These are phyloP conservation scores for Pangasianodon gigas DNA, from an alignment of 2,113 vertebrate genomes.

Conservation along the genomic window DNA sequence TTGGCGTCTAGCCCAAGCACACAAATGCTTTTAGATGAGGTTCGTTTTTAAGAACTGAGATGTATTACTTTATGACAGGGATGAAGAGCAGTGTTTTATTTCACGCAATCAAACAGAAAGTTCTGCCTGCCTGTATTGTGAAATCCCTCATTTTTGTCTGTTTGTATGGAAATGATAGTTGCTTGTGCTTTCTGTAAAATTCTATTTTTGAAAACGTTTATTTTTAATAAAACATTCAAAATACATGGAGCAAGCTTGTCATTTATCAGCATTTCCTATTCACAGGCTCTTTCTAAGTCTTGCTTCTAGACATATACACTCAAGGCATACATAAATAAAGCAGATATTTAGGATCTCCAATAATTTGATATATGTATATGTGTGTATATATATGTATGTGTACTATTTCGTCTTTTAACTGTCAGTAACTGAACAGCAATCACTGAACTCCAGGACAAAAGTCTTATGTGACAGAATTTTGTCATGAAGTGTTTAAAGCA, in stretches of 20 bases:
- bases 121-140: background rate
- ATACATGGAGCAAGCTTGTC: background rate
- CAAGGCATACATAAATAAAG: background rate
- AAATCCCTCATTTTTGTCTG: background rate
- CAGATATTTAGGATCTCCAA: background rate
- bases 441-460: background rate
- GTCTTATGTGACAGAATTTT: background rate
- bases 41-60: slow-evolving; percentile 52
- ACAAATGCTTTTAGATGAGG: slow-evolving; percentile 20
- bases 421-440: background rate
- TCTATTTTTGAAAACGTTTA: slow-evolving; percentile 46
- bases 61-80: background rate
- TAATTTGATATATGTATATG: too few relatives aligned
- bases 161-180: background rate
- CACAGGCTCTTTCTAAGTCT: background rate
- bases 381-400: too few relatives aligned
- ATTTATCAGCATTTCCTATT: background rate
- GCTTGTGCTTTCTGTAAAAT: slow-evolving; percentile 31
- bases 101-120: background rate
- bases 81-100: background rate
- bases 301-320: background rate
- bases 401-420: background rate
- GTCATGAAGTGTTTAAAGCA: background rate
- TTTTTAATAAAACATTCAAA: slow-evolving; percentile 56
- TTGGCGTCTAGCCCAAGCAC: slow-evolving; percentile 24